phyloP scores from a whole-genome alignment of 2,888 invertebrate genomes.

The Amblyjoppa proteus region DNA sequence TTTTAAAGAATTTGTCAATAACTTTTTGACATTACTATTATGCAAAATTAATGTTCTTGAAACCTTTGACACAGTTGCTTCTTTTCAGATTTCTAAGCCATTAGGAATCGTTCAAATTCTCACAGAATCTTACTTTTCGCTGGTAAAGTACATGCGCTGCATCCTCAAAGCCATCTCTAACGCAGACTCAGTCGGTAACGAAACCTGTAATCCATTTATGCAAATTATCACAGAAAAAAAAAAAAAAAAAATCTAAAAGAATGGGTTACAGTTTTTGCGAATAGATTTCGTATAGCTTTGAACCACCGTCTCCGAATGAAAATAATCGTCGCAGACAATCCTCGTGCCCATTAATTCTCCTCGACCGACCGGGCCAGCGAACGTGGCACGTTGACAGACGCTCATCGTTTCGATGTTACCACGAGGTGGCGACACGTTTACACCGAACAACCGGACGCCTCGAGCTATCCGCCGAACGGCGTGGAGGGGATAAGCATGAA shows the following conservation, averaged over 20 bases:
- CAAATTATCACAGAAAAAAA: background rate
- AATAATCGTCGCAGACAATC: background rate
- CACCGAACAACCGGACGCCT: background rate
- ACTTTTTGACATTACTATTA: too few species aligned
- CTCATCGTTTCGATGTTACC: background rate
- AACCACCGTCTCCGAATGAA: background rate
- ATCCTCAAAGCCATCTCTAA: too few species aligned
- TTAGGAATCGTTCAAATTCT: too few species aligned
- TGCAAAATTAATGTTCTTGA: too few species aligned
- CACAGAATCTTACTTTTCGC: too few species aligned
- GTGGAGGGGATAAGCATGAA: slow-evolving; percentile 69
- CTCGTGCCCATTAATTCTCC: background rate
- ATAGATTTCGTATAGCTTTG: background rate
- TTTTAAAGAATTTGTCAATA: too few species aligned
- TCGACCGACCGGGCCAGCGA: background rate
- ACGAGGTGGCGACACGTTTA: slow-evolving; percentile 68
- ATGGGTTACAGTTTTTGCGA: background rate
- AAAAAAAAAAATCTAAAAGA: background rate
- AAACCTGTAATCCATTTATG: background rate
- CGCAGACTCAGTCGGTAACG: background rate
- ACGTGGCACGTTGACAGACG: background rate
- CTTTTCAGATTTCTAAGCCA: too few species aligned
- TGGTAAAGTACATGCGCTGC: too few species aligned
- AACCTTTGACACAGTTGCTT: too few species aligned
- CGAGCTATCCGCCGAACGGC: background rate